Conservation (phyloP, 1,140 invertebrate species). For the Micrasema minimum region DNA sequence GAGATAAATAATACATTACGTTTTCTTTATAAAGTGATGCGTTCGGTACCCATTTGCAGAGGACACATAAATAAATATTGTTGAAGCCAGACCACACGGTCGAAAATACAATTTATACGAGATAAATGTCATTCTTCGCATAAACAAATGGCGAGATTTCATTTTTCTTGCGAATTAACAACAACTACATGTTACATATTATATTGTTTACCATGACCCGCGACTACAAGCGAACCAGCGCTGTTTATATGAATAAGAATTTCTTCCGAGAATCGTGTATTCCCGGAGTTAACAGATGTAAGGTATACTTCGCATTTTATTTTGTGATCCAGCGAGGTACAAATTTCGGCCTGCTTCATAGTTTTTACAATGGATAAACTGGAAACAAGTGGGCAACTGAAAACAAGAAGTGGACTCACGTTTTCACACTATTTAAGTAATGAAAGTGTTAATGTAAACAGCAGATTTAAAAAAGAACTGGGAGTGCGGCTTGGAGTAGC, state of each 20-base stretch:
- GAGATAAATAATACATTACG: no score
- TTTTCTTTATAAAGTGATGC: no score
- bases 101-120: constrained; percentile 16
- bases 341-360: constrained; percentile 26
- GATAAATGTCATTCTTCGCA: constrained; percentile 17
- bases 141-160: constrained; percentile 18
- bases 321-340: constrained; percentile 21
- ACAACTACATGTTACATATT: no score
- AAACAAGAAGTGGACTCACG: no score
- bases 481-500: no score
- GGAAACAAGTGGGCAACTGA: no score
- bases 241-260: constrained; percentile 42
- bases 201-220: no score
- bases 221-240: no score
- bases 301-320: constrained; percentile 29
- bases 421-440: no score
- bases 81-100: constrained; percentile 19
- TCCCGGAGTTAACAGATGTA: constrained; percentile 33
- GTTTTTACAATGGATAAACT: constrained; percentile 25
- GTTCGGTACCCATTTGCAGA: not conserved
- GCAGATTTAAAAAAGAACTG: no score
- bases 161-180: constrained; percentile 6
- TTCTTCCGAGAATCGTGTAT: constrained; percentile 34
- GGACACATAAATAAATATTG: constrained; percentile 1
- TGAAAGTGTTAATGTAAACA: no score